A percentile compares a stretch with the other conserved stretches of the same genome.
Conservation (phyloP, 30 jellyfish, hydroid and myxozoan genomes). For the Sanderia malayensis region DNA sequence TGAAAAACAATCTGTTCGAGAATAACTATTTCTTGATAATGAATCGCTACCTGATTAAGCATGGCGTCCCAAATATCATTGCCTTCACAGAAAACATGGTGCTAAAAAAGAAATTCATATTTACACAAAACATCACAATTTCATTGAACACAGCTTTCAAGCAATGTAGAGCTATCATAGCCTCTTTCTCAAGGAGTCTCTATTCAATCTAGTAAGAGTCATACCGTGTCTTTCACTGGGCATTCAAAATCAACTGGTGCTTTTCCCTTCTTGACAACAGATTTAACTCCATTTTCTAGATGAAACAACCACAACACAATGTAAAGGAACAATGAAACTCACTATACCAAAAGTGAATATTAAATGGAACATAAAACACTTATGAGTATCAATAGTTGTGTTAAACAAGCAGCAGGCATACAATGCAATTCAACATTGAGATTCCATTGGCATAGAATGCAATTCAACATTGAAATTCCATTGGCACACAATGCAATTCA, state of each 20-base stretch:
- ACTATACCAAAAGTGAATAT: too few relatives aligned
- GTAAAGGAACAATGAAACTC: neutral
- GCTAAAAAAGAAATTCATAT: constrained; percentile 4
- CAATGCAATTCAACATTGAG: too few relatives aligned
- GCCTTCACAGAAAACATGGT: constrained; percentile 76
- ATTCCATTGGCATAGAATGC: too few relatives aligned
- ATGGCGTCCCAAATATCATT: constrained; percentile 81
- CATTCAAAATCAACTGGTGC: constrained; percentile 90
- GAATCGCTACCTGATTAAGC: constrained; percentile 72
- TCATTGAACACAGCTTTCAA: neutral
- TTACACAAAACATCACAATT: neutral
- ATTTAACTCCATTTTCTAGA: neutral
- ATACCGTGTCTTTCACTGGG: constrained; percentile 58
- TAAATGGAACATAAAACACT: too few relatives aligned
- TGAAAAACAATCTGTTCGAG: neutral
- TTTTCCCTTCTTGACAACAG: constrained; percentile 76
- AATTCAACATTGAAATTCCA: too few relatives aligned
- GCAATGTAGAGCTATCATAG: neutral
- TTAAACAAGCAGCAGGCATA: too few relatives aligned
- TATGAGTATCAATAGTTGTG: too few relatives aligned
- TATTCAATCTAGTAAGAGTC: neutral
- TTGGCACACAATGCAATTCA: too few relatives aligned
- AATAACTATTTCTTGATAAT: neutral
- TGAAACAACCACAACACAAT: neutral
- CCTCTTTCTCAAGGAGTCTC: neutral